Conservation (phyloP, 2,888 invertebrate species). For the Aleiodes alternator region DNA sequence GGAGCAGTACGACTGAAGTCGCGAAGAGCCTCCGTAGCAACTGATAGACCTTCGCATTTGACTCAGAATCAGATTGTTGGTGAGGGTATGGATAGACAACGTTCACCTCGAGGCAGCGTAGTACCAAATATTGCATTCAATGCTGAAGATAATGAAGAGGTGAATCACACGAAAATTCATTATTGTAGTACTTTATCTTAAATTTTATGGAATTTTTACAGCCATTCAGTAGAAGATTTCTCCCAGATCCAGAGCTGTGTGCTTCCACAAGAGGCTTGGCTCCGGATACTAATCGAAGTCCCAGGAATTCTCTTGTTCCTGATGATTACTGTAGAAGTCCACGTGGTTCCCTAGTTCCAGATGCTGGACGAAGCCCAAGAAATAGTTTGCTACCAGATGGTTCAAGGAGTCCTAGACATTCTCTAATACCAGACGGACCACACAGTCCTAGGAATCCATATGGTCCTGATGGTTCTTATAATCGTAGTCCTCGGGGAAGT, state of each 20-base stretch:
- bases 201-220: constrained; percentile 45
- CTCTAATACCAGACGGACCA: constrained; percentile 78
- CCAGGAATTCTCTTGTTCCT: constrained; percentile 81
- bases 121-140: constrained; percentile 79
- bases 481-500: constrained; percentile 79
- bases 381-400: constrained; percentile 79
- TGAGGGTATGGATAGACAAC: constrained; percentile 73
- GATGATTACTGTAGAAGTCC: constrained; percentile 77
- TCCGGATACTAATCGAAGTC: constrained; percentile 77
- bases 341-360: constrained; percentile 80
- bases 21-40: constrained; percentile 71
- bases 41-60: constrained; percentile 68
- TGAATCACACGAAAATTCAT: constrained; percentile 69
- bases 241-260: constrained; percentile 79
- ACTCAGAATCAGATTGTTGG: constrained; percentile 72
- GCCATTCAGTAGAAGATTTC: constrained; percentile 76
- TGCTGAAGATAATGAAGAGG: constrained; percentile 71
- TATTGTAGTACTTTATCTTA: constrained; percentile 20
- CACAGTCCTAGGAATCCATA: constrained; percentile 81
- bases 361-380: constrained; percentile 78
- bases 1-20: constrained; percentile 58
- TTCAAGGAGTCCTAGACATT: constrained; percentile 79
- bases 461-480: constrained; percentile 74
- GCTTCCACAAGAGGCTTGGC: constrained; percentile 79
- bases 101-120: constrained; percentile 80